Conservation (phyloP, 2,113 vertebrate genomes). For the Cochlearius cochlearius region DNA sequence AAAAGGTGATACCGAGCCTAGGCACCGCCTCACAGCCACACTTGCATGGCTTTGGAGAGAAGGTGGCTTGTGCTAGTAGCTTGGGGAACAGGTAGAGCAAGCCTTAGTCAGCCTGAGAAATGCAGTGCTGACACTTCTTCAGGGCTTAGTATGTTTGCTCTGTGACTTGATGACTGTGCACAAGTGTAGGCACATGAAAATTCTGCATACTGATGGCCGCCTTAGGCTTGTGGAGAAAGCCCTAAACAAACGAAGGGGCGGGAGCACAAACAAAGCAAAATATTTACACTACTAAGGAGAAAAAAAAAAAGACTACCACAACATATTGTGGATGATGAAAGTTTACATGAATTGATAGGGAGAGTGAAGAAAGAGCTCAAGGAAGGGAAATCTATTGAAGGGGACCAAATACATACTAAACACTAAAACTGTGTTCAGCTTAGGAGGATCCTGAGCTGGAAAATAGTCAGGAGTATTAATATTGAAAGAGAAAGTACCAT, state of each 20-base stretch:
- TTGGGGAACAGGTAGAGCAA: not conserved
- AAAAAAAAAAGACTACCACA: not conserved
- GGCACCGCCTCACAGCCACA: not conserved
- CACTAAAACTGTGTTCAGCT: not conserved
- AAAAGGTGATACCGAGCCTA: not conserved
- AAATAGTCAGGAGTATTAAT: not conserved
- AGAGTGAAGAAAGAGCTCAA: not conserved
- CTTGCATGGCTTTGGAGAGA: not conserved
- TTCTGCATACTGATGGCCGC: not conserved
- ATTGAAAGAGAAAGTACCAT: not conserved
- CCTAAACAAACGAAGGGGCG: not conserved
- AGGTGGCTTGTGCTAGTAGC: not conserved
- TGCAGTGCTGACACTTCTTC: not conserved
- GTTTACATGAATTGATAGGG: not conserved
- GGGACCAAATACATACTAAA: not conserved
- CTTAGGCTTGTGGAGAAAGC: not conserved
- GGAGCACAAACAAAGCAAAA: not conserved
- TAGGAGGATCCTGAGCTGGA: not conserved
- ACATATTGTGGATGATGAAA: not conserved
- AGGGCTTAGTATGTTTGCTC: not conserved
- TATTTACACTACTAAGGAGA: not conserved
- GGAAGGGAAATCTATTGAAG: not conserved
- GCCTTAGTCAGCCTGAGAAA: not conserved
- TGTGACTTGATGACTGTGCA: not conserved
- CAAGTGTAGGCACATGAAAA: slow-evolving; percentile 2